Base-by-base conservation (phyloP, 2,888 invertebrate species). In the Mythimna ferrago region DNA sequence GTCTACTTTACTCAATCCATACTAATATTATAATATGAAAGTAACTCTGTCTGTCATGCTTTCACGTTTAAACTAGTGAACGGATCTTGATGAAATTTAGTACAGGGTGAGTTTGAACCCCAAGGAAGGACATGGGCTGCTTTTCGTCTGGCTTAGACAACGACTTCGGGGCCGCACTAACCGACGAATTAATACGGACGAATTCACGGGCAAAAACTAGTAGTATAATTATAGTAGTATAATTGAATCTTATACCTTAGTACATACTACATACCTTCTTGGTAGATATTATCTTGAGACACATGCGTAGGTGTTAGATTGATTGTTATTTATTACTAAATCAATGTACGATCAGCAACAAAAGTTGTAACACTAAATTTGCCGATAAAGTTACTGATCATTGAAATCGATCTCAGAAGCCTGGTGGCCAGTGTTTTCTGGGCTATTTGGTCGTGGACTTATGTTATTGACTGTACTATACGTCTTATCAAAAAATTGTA, bases 221-320 rank as follows among this genome's bases (percentile, higher is more conserved):
- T 26, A n/a, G 1, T 66, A 35, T 35, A 35, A 35, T 19, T 21
- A 35, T 61, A 26, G 26, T 26, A 26, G 26, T 26, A 32, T 32
- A 51, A 69, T 51, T 78, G 48, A 62, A 78, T 78, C 16, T 70
- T 75, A 38, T 41, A 21, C 14, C 19, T 53, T 35, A 26, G 51
- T 14, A 26, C 26, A 26, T 26, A 19, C 9, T 32, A 35, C 1
- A 41, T 41, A 11, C 26, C 79, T 71, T 58, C 62, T 53, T 72
- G 35, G 57, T 72, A 19, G 26, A 75, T 71, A 78, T 64, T 79
- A 51, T 56, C 41, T 51, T 7, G 61, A 80, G 65, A 35, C 51
- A 21, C 64, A 16, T n/a, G 53, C 16, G 79, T 80, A 21, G 79
- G 80, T 72, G 79, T 78, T 32, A 72, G 60, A 78, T 80, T 64